Percentiles rank a stretch among this genome's conserved stretches.
These are phyloP conservation scores for Pteruthius melanotis DNA, from an alignment of 2,113 vertebrate genomes.

Conservation along the genomic window DNA sequence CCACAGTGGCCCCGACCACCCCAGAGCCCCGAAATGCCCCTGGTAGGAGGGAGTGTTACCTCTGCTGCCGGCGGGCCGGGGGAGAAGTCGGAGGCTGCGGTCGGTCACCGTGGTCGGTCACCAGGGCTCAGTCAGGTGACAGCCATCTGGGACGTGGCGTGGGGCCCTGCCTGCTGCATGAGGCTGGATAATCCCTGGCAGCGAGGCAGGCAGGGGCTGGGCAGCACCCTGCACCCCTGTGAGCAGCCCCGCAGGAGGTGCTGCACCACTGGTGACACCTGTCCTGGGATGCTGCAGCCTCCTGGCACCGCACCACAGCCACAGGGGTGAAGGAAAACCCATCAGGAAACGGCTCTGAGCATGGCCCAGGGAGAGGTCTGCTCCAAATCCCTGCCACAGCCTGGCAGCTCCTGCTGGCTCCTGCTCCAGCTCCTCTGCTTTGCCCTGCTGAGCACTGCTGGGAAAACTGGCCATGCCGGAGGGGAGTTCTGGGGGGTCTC, in stretches of 20 bases:
- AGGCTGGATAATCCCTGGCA: not conserved
- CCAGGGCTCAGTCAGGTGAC: not conserved
- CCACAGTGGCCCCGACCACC: rapidly evolving
- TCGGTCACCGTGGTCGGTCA: rapidly evolving
- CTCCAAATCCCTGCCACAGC: not conserved
- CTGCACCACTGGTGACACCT: rapidly evolving
- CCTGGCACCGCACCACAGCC: rapidly evolving
- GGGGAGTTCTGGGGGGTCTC: not conserved
- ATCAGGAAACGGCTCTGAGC: not conserved
- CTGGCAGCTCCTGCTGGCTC: not conserved
- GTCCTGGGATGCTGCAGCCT: not conserved
- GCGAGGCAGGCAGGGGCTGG: not conserved
- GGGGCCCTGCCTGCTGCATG: not conserved
- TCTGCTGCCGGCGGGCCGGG: not conserved
- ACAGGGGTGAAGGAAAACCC: rapidly evolving
- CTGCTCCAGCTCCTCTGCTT: rapidly evolving
- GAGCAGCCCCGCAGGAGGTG: rapidly evolving
- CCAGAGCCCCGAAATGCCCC: rapidly evolving
- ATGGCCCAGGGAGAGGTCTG: rapidly evolving
- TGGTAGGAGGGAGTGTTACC: rapidly evolving
- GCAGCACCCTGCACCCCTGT: not conserved
- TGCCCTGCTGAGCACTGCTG: not conserved
- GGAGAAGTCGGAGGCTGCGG: rapidly evolving
- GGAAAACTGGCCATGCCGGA: rapidly evolving
- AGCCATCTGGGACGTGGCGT: not conserved